A percentile compares a stretch with the other conserved stretches of the same genome.
These are phyloP conservation scores for Ceraclea dissimilis DNA, from an alignment of 2,888 invertebrate genomes.

Conservation along the genomic window DNA sequence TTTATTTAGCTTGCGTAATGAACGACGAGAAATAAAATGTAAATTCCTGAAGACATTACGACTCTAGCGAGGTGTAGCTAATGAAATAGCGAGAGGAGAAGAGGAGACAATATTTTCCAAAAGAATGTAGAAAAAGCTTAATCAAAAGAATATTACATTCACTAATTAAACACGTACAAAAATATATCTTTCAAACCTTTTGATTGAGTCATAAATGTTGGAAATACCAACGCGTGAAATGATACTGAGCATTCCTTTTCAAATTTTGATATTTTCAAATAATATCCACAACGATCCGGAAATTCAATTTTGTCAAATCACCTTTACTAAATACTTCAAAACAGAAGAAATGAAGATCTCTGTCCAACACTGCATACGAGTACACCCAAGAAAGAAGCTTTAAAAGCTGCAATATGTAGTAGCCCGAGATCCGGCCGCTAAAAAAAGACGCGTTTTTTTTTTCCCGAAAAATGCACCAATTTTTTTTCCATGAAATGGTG, in stretches of 20 bases:
- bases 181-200: slow-evolving; percentile 10
- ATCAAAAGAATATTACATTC: slow-evolving; percentile 22
- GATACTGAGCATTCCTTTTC: slow-evolving; percentile 8
- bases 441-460: too few relatives aligned
- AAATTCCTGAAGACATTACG: slow-evolving; percentile 15
- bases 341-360: too few relatives aligned
- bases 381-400: too few relatives aligned
- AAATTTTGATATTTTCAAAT: neutral
- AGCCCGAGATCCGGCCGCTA: too few relatives aligned
- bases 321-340: too few relatives aligned
- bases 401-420: too few relatives aligned
- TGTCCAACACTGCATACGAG: too few relatives aligned
- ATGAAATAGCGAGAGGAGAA: slow-evolving; percentile 4
- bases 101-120: neutral
- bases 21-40: slow-evolving; percentile 4
- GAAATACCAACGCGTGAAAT: slow-evolving; percentile 24
- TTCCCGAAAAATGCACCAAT: too few relatives aligned
- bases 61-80: slow-evolving; percentile 6
- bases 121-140: slow-evolving; percentile 6
- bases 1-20: slow-evolving; percentile 1
- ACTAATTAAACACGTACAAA: slow-evolving; percentile 21
- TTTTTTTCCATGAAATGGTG: too few relatives aligned
- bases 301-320: too few relatives aligned
- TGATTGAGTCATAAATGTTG: slow-evolving; percentile 24
- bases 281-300: too few relatives aligned